Percentiles rank a stretch among this genome's conserved stretches.
These are phyloP conservation scores for Cephus pygmeus DNA, from an alignment of 2,888 invertebrate species.

Conservation along the genomic window DNA sequence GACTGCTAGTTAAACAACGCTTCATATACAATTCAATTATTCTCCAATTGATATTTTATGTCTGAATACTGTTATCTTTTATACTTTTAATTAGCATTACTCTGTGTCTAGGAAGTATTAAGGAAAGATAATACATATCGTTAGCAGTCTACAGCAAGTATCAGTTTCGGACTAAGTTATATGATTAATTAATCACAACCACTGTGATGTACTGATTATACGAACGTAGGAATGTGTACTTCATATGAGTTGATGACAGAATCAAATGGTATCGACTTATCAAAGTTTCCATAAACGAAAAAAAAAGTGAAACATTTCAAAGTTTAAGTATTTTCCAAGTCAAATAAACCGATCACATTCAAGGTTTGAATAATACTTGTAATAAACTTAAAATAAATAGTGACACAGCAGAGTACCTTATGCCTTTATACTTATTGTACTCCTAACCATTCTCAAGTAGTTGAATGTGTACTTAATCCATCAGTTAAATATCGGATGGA, in stretches of 20 bases:
- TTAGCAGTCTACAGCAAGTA: not conserved
- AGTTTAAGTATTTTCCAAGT: not conserved
- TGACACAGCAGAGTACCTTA: slow-evolving; percentile 1
- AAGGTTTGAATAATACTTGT: not conserved
- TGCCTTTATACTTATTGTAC: not conserved
- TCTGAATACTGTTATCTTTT: not conserved
- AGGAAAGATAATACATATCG: not conserved
- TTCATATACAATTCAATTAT: not conserved
- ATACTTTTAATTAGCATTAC: not conserved
- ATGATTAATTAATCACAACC: not conserved
- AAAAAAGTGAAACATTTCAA: not conserved
- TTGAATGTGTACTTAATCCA: not conserved
- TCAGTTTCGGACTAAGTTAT: not conserved
- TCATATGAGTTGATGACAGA: not conserved
- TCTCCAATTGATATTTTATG: not conserved
- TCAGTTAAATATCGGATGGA: not conserved
- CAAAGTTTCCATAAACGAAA: not conserved
- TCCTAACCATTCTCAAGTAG: not conserved
- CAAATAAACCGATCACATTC: not conserved
- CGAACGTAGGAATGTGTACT: not conserved
- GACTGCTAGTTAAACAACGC: not conserved
- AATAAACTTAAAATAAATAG: not conserved
- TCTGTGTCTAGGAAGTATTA: not conserved
- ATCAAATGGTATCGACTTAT: not conserved
- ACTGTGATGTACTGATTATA: not conserved